phyloP scores from a whole-genome alignment of 2,888 invertebrate genomes.

The Netelia fuscicornis region DNA sequence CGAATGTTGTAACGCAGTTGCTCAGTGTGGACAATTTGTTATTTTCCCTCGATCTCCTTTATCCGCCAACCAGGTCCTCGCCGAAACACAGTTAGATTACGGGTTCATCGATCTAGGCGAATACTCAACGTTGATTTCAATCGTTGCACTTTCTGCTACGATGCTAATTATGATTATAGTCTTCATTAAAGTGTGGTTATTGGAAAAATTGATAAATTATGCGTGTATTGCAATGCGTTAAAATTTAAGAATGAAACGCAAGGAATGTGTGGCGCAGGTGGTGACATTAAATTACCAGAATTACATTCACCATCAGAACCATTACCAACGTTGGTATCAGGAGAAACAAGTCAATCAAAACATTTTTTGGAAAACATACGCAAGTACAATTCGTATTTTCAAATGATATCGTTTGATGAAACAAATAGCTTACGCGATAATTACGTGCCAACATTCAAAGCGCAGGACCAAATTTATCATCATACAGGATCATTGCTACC shows the following conservation, averaged over 20 bases:
- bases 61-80: too few relatives aligned
- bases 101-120: too few relatives aligned
- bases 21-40: too few relatives aligned
- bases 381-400: constrained; percentile 69
- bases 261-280: constrained; percentile 82
- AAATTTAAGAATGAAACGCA: constrained; percentile 80
- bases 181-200: too few relatives aligned
- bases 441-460: constrained; percentile 53
- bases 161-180: too few relatives aligned
- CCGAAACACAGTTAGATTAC: too few relatives aligned
- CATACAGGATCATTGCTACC: constrained; percentile 55
- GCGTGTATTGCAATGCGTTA: constrained; percentile 68
- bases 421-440: constrained; percentile 46
- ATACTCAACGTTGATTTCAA: too few relatives aligned
- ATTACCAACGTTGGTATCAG: constrained; percentile 67
- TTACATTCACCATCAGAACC: constrained; percentile 81
- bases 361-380: constrained; percentile 65
- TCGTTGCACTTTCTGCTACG: too few relatives aligned
- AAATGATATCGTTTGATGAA: constrained; percentile 71
- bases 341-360: constrained; percentile 52
- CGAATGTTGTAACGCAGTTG: too few relatives aligned
- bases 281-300: constrained; percentile 81
- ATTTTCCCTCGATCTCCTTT: too few relatives aligned
- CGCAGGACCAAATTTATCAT: constrained; percentile 63
- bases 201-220: too few relatives aligned